Evolutionary conservation across 2,113 vertebrate species (phyloP).

Genomic region (Euleptes europaea): DNA sequence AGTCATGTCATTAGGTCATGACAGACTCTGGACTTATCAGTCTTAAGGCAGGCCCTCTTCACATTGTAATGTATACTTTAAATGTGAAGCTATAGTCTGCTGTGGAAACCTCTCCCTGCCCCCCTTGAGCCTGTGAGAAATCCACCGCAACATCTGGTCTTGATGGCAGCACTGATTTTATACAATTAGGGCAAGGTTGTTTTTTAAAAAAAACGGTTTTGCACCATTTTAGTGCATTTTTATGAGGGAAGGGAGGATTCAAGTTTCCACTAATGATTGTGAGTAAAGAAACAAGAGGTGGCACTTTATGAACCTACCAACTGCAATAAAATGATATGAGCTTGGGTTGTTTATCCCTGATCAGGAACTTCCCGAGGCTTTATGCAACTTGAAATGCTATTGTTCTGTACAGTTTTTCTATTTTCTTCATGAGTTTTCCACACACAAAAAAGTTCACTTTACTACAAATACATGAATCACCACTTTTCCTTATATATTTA

Average conservation of each 20-base stretch:
- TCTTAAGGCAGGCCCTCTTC: too few species aligned
- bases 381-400: neutral
- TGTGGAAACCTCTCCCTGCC: neutral
- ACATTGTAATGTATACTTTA: too few species aligned
- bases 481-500: neutral
- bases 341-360: too few species aligned
- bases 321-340: neutral
- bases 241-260: neutral
- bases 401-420: neutral
- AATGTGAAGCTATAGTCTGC: too few species aligned
- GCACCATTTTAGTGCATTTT: neutral
- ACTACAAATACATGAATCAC: neutral
- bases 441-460: neutral
- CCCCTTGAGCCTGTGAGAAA: neutral
- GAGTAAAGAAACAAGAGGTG: neutral
- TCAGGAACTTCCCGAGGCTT: neutral
- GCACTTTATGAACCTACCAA: neutral
- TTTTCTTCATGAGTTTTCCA: neutral
- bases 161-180: neutral
- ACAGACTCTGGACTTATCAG: neutral
- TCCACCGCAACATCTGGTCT: too few species aligned
- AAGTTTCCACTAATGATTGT: neutral
- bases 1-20: neutral
- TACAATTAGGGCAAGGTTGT: neutral
- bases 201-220: neutral